Conservation (phyloP, 2,888 invertebrate species). For the Girardia tigrina region DNA sequence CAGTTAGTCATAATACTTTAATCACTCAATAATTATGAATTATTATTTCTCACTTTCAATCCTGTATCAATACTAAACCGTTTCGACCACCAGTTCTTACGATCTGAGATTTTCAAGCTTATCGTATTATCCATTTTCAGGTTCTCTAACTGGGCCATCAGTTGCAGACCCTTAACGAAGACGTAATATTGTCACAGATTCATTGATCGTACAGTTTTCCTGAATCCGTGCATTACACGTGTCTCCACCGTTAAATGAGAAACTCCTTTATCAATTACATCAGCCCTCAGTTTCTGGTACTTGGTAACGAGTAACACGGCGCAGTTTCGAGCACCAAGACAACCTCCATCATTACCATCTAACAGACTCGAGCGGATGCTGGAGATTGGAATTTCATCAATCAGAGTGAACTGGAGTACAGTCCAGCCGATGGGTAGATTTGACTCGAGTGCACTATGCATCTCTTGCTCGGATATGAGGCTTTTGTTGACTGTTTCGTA, state of each 20-base stretch:
- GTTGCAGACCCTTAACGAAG: neutral
- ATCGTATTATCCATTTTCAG: neutral
- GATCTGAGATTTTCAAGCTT: neutral
- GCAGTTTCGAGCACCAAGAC: neutral
- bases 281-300: neutral
- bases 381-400: neutral
- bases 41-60: no score
- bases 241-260: slow-evolving; percentile 2
- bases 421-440: neutral
- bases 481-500: neutral
- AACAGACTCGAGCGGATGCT: neutral
- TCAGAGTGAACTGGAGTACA: neutral
- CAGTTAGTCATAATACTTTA: no score
- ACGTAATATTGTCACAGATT: neutral
- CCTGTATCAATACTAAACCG: neutral
- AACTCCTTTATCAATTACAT: neutral
- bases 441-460: neutral
- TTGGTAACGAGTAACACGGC: neutral
- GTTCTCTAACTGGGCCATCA: neutral
- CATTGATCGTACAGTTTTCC: neutral
- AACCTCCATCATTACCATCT: neutral
- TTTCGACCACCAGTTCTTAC: neutral
- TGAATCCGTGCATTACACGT: neutral
- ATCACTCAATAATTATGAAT: no score
- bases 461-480: neutral